Conservation (phyloP, 2,888 invertebrate species). For the Zygothrica quintamaculata region DNA sequence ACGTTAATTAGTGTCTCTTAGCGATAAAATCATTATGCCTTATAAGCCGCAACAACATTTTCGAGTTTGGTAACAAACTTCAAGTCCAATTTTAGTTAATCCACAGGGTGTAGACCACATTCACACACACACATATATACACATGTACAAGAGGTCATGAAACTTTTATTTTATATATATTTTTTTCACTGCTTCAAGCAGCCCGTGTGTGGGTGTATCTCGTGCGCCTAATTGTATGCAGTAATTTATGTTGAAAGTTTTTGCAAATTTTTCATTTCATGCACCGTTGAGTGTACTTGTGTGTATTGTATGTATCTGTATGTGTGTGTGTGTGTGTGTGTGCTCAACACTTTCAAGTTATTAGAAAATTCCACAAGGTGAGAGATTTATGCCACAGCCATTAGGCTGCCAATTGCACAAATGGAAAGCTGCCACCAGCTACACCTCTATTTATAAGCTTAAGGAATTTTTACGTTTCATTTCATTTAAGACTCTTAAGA, state of each 20-base stretch:
- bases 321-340: background rate
- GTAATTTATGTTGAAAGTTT: slow-evolving; percentile 75
- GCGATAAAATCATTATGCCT: slow-evolving; percentile 49
- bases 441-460: slow-evolving; percentile 14
- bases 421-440: slow-evolving; percentile 2
- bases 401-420: slow-evolving; percentile 54
- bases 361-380: slow-evolving; percentile 75
- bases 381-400: slow-evolving; percentile 69
- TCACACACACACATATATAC: slow-evolving; percentile 12
- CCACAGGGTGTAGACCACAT: slow-evolving; percentile 37
- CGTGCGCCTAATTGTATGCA: slow-evolving; percentile 58
- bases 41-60: slow-evolving; percentile 45
- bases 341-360: slow-evolving; percentile 67
- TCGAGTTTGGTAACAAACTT: slow-evolving; percentile 58
- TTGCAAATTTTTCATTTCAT: slow-evolving; percentile 71
- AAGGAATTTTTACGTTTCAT: slow-evolving; percentile 33
- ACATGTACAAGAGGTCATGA: slow-evolving; percentile 1
- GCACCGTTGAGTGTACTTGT: slow-evolving; percentile 58
- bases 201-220: slow-evolving; percentile 2
- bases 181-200: slow-evolving; percentile 16
- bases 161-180: slow-evolving; percentile 35
- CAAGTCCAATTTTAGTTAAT: slow-evolving; percentile 64
- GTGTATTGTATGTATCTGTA: background rate
- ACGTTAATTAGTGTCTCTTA: slow-evolving; percentile 57
- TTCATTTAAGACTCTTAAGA: slow-evolving; percentile 21